Evolutionary conservation across 1,140 invertebrate species (phyloP).

Genomic region (Brachionus asplanchnoidis): DNA sequence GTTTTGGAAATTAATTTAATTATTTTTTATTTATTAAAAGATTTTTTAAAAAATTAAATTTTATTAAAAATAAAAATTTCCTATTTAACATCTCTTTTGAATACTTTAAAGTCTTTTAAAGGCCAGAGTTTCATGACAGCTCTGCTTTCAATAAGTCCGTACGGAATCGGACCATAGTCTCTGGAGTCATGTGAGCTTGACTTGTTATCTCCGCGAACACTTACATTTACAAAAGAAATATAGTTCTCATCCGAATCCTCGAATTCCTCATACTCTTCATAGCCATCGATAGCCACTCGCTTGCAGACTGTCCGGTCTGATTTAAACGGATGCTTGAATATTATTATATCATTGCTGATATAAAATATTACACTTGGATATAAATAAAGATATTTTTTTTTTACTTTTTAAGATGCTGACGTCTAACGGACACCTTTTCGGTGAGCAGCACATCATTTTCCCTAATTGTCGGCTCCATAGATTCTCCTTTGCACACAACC

Average conservation of each 20-base stretch:
- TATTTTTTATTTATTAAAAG: not conserved
- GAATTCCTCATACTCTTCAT: not conserved
- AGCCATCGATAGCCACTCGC: not conserved
- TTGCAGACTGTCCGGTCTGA: not conserved
- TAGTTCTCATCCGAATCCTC: not conserved
- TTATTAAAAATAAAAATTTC: not conserved
- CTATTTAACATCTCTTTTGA: not conserved
- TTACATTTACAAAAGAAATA: conserved; percentile 9
- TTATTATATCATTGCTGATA: conserved; percentile 33
- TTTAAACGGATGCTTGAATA: conserved; percentile 34
- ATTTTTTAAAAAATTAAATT: not conserved
- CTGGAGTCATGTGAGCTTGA: conserved; percentile 12
- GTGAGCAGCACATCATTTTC: conserved; percentile 28
- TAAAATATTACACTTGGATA: not conserved
- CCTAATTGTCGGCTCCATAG: conserved; percentile 14
- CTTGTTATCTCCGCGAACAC: conserved; percentile 16
- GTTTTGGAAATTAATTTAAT: not conserved
- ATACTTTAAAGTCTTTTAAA: not conserved
- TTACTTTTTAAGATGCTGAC: conserved; percentile 34
- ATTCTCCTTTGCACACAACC: conserved; percentile 13
- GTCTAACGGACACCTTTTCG: conserved; percentile 38
- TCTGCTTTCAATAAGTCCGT: conserved; percentile 22
- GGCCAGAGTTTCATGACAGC: conserved; percentile 24
- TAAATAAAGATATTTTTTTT: not conserved
- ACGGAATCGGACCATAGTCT: conserved; percentile 19